Percentiles rank a stretch among this genome's conserved stretches.
phyloP scores from a whole-genome alignment of 2,113 vertebrate species.

The Sylvicapra grimmia region DNA sequence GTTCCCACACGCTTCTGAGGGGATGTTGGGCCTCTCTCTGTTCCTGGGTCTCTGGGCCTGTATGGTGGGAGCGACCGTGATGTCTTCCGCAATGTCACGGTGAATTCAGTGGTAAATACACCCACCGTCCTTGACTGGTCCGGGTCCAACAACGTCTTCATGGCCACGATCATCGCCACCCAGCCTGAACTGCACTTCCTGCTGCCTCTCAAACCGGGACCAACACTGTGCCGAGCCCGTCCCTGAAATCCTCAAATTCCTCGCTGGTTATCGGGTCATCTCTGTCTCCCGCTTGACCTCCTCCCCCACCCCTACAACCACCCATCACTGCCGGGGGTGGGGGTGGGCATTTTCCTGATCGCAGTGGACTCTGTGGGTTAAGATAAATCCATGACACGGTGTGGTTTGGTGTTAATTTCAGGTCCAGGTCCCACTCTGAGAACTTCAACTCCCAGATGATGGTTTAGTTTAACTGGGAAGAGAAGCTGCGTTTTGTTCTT shows the following conservation, averaged over 20 bases:
- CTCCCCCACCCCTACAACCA: no score
- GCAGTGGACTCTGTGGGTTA: rapidly evolving
- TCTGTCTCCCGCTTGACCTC: neutral
- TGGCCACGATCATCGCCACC: rapidly evolving
- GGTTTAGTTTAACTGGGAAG: neutral
- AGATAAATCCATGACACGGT: rapidly evolving
- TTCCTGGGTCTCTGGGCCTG: no score
- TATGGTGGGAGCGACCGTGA: neutral
- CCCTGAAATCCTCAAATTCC: no score
- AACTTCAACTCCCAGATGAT: neutral
- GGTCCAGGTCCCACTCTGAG: neutral
- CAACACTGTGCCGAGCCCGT: rapidly evolving
- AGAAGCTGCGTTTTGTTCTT: neutral
- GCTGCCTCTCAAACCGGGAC: neutral
- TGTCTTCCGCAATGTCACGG: neutral
- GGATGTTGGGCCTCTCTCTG: neutral
- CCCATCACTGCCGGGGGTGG: rapidly evolving
- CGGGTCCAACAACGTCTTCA: rapidly evolving
- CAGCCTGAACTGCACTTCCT: neutral
- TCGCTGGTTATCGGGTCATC: no score
- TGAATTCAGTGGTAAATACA: rapidly evolving
- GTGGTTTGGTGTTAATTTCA: neutral
- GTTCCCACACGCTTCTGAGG: no score
- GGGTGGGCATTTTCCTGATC: no score
- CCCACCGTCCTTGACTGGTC: neutral